Evolutionary conservation across 30 jellyfish, hydroid and myxozoan genomes (phyloP), one percentile per base, ranked within the genome.

Genomic region (Euphysa ruthae): DNA sequence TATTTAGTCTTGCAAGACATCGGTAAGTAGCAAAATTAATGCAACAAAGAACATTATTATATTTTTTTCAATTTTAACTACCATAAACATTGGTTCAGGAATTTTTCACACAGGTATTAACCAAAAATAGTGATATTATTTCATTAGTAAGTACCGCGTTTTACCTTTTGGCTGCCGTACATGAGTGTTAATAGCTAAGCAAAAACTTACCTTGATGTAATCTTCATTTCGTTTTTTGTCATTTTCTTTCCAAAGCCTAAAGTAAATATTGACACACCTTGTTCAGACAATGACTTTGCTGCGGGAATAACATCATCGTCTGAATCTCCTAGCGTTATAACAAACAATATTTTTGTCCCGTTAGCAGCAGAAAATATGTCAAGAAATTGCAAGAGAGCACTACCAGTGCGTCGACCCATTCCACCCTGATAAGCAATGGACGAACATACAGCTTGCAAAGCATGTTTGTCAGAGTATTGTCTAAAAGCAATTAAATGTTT

Each of bases 301-400:
- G 96, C 91, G 5, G 73, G 78, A 14, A 71, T 79, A 46, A 85
- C 96, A 70, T 85, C 96, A 78, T 85, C 96, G 4, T 78, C 93
- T 16, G 93, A 77, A 57, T 85, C 78, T 7, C 96, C 96, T 6
- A 92, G 71, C 32, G 76, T 66, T 71, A 85, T 21, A 35, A 85
- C 58, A 66, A 85, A 85, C 66, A 78, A 22, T 26, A 85, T 31
- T 63, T 82, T 84, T 22, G 77, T 85, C 0, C 77, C 84, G 0
- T 55, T 70, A 15, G 78, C 26, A 32, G 85, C 85, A 34, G 77
- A 70, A 33, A 85, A 77, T 71, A 85, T 52, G 23, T 79, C 42
- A 3, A 72, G 62, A 87, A 78, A 43, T 6, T 64, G 33, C 29
- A 77, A 52, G 20, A 85, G 65, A 13, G 96, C 96, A 31, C 73